Evolutionary conservation across 2,888 invertebrate genomes (phyloP).

Genomic region (Drosophila picticornis): DNA sequence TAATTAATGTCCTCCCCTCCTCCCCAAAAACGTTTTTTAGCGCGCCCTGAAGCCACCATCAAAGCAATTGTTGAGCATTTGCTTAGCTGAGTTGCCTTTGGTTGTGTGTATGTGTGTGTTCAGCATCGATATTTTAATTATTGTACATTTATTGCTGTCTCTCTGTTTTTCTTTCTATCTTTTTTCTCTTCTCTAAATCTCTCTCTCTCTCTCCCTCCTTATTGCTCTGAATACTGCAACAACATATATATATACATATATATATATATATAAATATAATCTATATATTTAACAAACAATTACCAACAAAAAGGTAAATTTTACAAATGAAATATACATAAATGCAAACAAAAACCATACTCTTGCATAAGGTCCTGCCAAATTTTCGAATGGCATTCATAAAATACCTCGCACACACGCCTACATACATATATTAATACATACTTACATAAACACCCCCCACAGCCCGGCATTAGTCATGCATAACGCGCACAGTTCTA

Average conservation of each 20-base stretch:
- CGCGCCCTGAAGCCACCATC: slow-evolving; percentile 38
- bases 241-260: slow-evolving; percentile 40
- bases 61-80: slow-evolving; percentile 18
- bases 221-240: slow-evolving; percentile 38
- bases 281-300: slow-evolving; percentile 38
- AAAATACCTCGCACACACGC: background rate
- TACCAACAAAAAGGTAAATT: slow-evolving; percentile 70
- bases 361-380: slow-evolving; percentile 13
- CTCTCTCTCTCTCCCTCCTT: slow-evolving; percentile 28
- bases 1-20: slow-evolving; percentile 48
- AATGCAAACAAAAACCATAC: slow-evolving; percentile 29
- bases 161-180: slow-evolving; percentile 43
- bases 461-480: slow-evolving; percentile 54
- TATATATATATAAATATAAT: slow-evolving; percentile 23
- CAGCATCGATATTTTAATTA: slow-evolving; percentile 34
- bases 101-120: slow-evolving; percentile 21
- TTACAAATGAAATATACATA: slow-evolving; percentile 42
- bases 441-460: slow-evolving; percentile 14
- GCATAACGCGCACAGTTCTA: slow-evolving; percentile 61
- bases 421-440: slow-evolving; percentile 7
- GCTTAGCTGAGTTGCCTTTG: slow-evolving; percentile 26
- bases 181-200: slow-evolving; percentile 43
- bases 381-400: slow-evolving; percentile 33
- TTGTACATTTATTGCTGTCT: slow-evolving; percentile 47
- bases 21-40: slow-evolving; percentile 38